Percentiles rank a stretch among this genome's conserved stretches.
phyloP scores from a whole-genome alignment of 2,797 vertebrate genomes.

The Neomorphus geoffroyi region DNA sequence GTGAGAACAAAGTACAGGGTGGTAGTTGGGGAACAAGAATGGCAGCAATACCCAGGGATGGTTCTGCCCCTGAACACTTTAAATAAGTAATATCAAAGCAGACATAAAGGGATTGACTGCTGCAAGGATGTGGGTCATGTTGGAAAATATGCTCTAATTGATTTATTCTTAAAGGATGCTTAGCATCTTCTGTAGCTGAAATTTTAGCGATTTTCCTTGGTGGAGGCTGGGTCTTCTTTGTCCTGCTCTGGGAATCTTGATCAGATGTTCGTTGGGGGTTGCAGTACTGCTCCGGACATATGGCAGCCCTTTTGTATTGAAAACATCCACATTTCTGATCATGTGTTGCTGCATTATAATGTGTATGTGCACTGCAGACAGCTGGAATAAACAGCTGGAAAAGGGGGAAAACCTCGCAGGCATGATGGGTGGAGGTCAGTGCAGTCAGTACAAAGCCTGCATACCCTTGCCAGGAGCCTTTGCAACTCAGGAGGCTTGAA shows the following conservation, averaged over 20 bases:
- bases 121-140: not conserved
- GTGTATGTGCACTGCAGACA: not conserved
- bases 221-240: not conserved
- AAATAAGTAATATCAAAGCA: not conserved
- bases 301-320: not conserved
- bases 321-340: not conserved
- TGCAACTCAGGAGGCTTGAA: not conserved
- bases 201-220: not conserved
- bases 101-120: not conserved
- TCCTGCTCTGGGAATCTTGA: not conserved
- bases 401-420: not conserved
- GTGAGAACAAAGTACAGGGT: not conserved
- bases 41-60: not conserved
- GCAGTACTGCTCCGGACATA: not conserved
- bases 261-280: not conserved
- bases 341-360: not conserved
- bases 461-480: not conserved
- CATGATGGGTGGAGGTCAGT: not conserved
- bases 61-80: not conserved
- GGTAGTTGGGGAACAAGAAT: not conserved
- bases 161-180: not conserved
- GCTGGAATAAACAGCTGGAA: not conserved
- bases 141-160: not conserved
- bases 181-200: not conserved
- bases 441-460: not conserved